Percentiles rank a stretch among this genome's conserved stretches.
These are phyloP conservation scores for Antheraea pernyi DNA, from an alignment of 1,140 invertebrate genomes.

Conservation along the genomic window DNA sequence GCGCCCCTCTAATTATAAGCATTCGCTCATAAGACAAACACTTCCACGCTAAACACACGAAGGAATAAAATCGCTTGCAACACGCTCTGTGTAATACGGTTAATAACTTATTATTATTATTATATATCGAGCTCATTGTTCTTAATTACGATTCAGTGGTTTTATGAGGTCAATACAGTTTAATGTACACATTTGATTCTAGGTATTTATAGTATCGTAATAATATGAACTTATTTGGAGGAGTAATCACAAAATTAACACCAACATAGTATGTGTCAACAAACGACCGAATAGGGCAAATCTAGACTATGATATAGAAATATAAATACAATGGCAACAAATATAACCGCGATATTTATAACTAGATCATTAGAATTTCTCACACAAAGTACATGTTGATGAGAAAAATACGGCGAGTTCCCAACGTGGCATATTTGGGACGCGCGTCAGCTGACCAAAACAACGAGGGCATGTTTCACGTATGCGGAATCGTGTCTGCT, in stretches of 20 bases:
- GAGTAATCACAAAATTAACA: background rate
- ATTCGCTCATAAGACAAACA: conserved; percentile 46
- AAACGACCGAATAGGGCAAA: background rate
- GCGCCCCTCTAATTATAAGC: conserved; percentile 63
- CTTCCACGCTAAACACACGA: conserved; percentile 46
- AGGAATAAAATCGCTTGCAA: conserved; percentile 42
- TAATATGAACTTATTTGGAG: background rate
- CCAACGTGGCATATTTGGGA: conserved; percentile 43
- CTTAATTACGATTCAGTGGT: conserved; percentile 29
- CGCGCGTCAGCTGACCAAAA: conserved; percentile 67
- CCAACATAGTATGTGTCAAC: background rate
- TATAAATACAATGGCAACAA: background rate
- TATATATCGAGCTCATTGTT: conserved; percentile 28
- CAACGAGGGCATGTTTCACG: conserved; percentile 55
- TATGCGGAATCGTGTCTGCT: conserved; percentile 42
- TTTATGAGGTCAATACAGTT: conserved; percentile 22
- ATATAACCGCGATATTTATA: conserved; percentile 1
- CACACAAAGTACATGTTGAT: conserved; percentile 28
- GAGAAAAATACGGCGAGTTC: conserved; percentile 39
- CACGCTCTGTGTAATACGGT: conserved; percentile 16
- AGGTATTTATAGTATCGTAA: background rate
- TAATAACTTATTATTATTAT: conserved; percentile 32
- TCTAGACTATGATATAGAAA: background rate
- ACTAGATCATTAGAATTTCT: conserved; percentile 16
- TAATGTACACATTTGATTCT: background rate